Evolutionary conservation across 2,797 vertebrate species (phyloP).

Genomic region (Prionace glauca): DNA sequence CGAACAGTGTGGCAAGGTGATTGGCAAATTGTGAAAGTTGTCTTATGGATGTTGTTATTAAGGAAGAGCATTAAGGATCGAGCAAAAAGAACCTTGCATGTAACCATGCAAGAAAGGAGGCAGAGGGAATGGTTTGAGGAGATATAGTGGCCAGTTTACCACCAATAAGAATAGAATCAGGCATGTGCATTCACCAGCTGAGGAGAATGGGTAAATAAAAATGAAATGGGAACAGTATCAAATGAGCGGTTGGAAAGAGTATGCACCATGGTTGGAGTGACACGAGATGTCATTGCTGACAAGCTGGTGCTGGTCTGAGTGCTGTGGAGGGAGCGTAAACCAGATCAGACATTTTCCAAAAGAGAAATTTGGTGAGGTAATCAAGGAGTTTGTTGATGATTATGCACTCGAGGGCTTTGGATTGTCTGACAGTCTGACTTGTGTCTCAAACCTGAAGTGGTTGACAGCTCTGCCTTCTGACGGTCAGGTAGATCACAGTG

Average conservation of each 20-base stretch:
- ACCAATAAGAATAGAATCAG: not conserved
- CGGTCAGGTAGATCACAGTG: not conserved
- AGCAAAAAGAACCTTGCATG: not conserved
- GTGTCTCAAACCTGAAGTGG: not conserved
- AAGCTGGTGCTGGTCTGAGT: not conserved
- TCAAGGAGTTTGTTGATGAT: not conserved
- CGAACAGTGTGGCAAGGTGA: too few species aligned
- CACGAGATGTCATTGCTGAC: not conserved
- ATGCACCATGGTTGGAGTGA: not conserved
- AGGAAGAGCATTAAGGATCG: not conserved
- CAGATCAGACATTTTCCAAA: not conserved
- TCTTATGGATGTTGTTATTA: not conserved
- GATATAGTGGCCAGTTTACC: not conserved
- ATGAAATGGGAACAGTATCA: not conserved
- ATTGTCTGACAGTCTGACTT: not conserved
- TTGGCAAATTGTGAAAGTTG: not conserved
- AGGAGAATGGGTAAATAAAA: not conserved
- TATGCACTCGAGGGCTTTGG: not conserved
- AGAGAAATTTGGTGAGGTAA: not conserved
- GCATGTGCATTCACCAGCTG: not conserved
- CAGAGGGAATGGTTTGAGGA: not conserved
- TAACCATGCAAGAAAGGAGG: not conserved
- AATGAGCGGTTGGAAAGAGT: not conserved
- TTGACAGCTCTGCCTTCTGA: not conserved
- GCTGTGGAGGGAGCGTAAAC: not conserved